Base-by-base conservation (phyloP, 2,797 vertebrate genomes). In the Erethizon dorsatum region DNA sequence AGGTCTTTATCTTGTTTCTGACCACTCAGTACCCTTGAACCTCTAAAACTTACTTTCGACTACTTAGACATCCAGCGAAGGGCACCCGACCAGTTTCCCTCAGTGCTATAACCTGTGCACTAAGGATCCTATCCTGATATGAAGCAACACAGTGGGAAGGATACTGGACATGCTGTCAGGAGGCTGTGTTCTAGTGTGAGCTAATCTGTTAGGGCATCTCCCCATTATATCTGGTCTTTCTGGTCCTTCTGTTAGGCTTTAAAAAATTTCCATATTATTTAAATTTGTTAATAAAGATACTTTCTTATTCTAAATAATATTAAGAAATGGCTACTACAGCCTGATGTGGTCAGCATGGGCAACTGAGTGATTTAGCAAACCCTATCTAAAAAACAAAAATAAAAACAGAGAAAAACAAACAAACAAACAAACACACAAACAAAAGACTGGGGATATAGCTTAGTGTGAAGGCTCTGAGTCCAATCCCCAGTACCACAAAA, bases 181-280 rank as follows among this genome's bases (percentile, higher is more conserved):
- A 67, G 20, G 12, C 7, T 41, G 47, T 8, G 14, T 31, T 56
- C 28, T 20, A 22, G 41, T 7, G 52, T 67, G 41, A 13, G 14
- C 52, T 50, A 61, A 50, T 82, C 33, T 3, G 11, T 56, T 17
- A 45, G 28, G 65, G 17, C 0, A 6, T 61, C 63, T 91, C 9
- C 54, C 14, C 80, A 6, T 33, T 61, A 57, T 52, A 45, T 61
- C 31, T 45, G 26, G 47, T 83, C 33, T 90, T 83, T 41, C 28
- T 8, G 9, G 59, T 28, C 9, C 5, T 59, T 37, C 20, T 54
- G 71, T 45, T 45, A 65, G 67, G 7, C n/a, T 94, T 88, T 63
- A 47, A 89, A 80, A 56, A 24, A 61, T 87, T 83, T 95, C 31
- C 47, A 67, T 14, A 52, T 65, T 78, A 67, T 50, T 93, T 54